Evolutionary conservation across 2,888 invertebrate species (phyloP).

Genomic region (Aspidiotus rigidus): DNA sequence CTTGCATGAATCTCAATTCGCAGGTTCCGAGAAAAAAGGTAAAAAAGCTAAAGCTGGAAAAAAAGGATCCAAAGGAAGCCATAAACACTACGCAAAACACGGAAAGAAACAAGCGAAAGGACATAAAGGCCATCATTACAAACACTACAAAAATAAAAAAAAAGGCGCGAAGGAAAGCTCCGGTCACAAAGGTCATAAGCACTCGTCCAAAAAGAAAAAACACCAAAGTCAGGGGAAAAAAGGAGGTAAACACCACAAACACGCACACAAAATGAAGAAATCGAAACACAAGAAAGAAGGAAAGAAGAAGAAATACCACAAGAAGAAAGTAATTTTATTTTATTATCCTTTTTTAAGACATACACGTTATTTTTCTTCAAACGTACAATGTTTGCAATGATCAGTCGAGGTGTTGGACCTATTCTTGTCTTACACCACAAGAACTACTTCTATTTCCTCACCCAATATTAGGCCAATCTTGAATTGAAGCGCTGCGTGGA

Average conservation of each 20-base stretch:
- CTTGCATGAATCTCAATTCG: too few species aligned
- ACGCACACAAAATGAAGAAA: slow-evolving; percentile 10
- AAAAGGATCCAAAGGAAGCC: not conserved
- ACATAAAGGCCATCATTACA: not conserved
- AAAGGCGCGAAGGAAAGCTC: not conserved
- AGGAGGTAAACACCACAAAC: slow-evolving; percentile 1
- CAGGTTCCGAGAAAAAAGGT: not conserved
- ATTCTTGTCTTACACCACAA: too few species aligned
- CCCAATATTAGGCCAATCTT: too few species aligned
- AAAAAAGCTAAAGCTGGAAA: slow-evolving; percentile 10
- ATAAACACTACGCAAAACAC: slow-evolving; percentile 7
- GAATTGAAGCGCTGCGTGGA: too few species aligned
- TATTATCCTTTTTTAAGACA: not conserved
- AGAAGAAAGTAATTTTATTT: not conserved
- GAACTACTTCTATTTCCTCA: too few species aligned
- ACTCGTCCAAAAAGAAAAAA: not conserved
- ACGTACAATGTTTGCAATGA: too few species aligned
- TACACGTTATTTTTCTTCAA: not conserved
- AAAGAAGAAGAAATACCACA: not conserved
- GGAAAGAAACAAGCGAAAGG: not conserved
- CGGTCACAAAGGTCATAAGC: not conserved
- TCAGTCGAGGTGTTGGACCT: too few species aligned
- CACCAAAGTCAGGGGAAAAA: slow-evolving; percentile 6
- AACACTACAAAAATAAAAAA: slow-evolving; percentile 2
- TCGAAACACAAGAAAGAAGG: not conserved